A percentile compares a stretch with the other conserved stretches of the same genome.
Conservation (phyloP, 2,888 invertebrate genomes). For the Leptopilina drosophilae region DNA sequence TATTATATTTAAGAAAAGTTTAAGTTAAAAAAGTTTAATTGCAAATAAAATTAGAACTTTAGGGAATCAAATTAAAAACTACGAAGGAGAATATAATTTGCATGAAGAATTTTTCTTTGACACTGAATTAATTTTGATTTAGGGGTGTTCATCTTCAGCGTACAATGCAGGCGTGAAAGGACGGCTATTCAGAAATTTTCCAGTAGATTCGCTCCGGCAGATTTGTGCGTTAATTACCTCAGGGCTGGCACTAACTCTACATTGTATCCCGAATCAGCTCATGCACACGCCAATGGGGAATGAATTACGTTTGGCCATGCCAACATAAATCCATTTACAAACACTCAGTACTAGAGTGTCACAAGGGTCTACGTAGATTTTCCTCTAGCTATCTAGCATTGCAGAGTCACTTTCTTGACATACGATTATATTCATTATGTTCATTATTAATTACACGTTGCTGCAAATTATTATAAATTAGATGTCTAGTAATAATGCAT, state of each 20-base stretch:
- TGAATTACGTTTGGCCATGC: conserved; percentile 62
- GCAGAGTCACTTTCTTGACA: neutral
- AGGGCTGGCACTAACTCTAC: conserved; percentile 44
- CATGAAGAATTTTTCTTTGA: neutral
- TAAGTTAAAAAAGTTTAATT: neutral
- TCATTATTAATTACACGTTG: neutral
- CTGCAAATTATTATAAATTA: neutral
- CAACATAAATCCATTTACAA: conserved; percentile 65
- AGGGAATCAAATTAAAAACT: neutral
- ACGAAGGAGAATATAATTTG: neutral
- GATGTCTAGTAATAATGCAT: neutral
- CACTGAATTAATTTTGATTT: conserved; percentile 14
- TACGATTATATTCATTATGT: neutral
- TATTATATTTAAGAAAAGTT: too few species aligned
- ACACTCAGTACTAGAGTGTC: conserved; percentile 39
- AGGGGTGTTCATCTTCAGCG: conserved; percentile 1
- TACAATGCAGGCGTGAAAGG: conserved; percentile 1
- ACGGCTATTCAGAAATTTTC: conserved; percentile 19
- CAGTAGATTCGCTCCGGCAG: conserved; percentile 49
- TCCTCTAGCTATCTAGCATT: neutral
- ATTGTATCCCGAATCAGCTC: conserved; percentile 48
- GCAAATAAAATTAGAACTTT: neutral
- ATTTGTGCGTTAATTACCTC: conserved; percentile 65
- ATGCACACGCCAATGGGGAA: conserved; percentile 60
- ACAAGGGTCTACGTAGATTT: conserved; percentile 36